Conservation (phyloP, 2,888 invertebrate genomes). For the Chymomyza caudatula region DNA sequence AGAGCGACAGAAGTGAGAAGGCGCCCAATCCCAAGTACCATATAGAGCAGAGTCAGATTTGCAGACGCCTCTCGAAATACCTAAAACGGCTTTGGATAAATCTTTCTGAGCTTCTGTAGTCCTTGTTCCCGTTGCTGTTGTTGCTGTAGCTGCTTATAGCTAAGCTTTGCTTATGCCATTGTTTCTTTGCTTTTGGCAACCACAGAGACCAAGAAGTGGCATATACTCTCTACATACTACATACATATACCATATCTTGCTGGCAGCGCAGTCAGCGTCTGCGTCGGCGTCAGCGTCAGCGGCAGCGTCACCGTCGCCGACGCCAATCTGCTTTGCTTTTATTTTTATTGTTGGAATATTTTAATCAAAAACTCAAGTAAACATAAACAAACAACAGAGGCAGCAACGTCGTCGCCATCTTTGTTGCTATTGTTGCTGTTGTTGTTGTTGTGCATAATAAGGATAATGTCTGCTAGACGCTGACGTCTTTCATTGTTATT, state of each 20-base stretch:
- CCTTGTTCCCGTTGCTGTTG: background rate
- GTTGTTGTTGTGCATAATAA: constrained; percentile 5
- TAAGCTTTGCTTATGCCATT: constrained; percentile 3
- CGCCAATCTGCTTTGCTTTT: constrained; percentile 8
- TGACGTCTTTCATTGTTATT: background rate
- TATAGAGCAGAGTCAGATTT: background rate
- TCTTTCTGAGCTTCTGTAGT: background rate
- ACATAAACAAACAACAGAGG: constrained; percentile 11
- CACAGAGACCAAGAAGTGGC: background rate
- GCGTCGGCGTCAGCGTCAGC: background rate
- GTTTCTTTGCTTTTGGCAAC: background rate
- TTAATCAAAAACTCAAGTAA: constrained; percentile 19
- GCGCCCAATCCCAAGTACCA: background rate
- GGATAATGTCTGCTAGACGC: constrained; percentile 4
- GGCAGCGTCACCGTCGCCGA: background rate
- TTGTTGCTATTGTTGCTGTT: background rate
- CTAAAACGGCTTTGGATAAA: background rate
- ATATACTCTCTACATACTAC: background rate
- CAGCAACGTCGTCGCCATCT: background rate
- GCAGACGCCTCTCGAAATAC: background rate
- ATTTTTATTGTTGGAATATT: constrained; percentile 17
- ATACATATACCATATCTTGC: background rate
- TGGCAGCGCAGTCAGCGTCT: background rate
- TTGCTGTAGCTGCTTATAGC: background rate
- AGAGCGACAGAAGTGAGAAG: too few relatives aligned